phyloP scores from a whole-genome alignment of 2,113 vertebrate species.

The Platycercus adscitus region DNA sequence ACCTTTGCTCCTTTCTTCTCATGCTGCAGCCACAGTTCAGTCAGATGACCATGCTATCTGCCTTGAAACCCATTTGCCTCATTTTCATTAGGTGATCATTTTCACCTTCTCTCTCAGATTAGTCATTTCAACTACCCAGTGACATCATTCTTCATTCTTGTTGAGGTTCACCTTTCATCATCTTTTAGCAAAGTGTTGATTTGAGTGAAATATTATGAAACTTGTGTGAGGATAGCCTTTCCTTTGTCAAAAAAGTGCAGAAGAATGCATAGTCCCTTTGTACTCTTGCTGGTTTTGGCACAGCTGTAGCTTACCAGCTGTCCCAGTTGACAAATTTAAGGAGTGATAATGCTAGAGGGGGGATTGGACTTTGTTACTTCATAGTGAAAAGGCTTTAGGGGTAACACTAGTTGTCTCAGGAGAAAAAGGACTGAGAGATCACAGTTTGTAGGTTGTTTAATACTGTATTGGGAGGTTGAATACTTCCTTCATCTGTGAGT shows the following conservation, averaged over 20 bases:
- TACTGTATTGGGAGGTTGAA: not conserved
- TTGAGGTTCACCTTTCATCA: not conserved
- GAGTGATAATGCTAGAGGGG: not conserved
- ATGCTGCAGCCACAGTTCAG: not conserved
- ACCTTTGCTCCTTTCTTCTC: not conserved
- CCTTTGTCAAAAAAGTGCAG: not conserved
- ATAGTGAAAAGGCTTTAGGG: not conserved
- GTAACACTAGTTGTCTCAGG: not conserved
- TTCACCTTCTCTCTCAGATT: not conserved
- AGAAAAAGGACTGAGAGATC: not conserved
- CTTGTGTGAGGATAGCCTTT: not conserved
- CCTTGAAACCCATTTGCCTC: not conserved
- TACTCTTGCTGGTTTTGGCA: not conserved
- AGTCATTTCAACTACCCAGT: fast-evolving
- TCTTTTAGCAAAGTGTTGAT: not conserved
- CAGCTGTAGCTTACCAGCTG: not conserved
- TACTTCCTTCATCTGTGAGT: not conserved
- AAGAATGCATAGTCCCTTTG: not conserved
- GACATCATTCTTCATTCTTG: not conserved
- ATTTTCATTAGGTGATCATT: not conserved
- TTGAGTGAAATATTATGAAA: not conserved
- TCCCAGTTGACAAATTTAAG: not conserved
- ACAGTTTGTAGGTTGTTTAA: not conserved
- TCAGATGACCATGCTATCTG: not conserved
- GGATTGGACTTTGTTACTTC: not conserved